phyloP scores from a whole-genome alignment of 2,113 vertebrate species.

The Vulpes vulpes region DNA sequence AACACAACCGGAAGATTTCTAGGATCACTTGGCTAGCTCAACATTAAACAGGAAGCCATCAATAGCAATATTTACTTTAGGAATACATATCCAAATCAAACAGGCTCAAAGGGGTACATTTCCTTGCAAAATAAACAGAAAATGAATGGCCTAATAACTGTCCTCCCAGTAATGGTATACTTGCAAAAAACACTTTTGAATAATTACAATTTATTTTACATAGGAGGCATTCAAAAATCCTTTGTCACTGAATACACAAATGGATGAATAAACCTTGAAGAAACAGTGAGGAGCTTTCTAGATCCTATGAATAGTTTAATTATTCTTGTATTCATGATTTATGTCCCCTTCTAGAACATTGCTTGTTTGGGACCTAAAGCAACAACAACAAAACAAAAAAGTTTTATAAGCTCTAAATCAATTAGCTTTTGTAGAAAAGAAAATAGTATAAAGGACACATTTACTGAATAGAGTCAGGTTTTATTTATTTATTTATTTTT shows the following conservation, averaged over 20 bases:
- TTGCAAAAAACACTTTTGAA: slow-evolving; percentile 44
- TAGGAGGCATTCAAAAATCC: not conserved
- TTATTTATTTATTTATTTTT: not conserved
- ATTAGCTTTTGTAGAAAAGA: not conserved
- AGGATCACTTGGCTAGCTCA: not conserved
- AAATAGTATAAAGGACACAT: not conserved
- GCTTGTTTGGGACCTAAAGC: not conserved
- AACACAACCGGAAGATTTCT: slow-evolving; percentile 42
- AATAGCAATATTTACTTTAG: slow-evolving; percentile 60
- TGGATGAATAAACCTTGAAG: not conserved
- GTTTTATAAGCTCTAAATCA: not conserved
- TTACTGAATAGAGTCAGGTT: not conserved
- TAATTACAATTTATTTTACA: slow-evolving; percentile 47
- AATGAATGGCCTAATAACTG: slow-evolving; percentile 22
- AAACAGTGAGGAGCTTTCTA: not conserved
- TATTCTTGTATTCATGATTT: not conserved
- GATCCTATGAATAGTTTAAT: not conserved
- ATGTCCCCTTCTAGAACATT: not conserved
- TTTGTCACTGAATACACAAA: not conserved
- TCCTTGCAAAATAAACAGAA: slow-evolving; percentile 60
- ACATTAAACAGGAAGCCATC: slow-evolving; percentile 64
- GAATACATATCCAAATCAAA: slow-evolving; percentile 31
- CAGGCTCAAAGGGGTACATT: not conserved
- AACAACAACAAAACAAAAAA: not conserved
- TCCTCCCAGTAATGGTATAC: not conserved